A percentile compares a stretch with the other conserved stretches of the same genome.
These are phyloP conservation scores for Sinohyriopsis cumingii DNA, from an alignment of 2,888 invertebrate species.

Conservation along the genomic window DNA sequence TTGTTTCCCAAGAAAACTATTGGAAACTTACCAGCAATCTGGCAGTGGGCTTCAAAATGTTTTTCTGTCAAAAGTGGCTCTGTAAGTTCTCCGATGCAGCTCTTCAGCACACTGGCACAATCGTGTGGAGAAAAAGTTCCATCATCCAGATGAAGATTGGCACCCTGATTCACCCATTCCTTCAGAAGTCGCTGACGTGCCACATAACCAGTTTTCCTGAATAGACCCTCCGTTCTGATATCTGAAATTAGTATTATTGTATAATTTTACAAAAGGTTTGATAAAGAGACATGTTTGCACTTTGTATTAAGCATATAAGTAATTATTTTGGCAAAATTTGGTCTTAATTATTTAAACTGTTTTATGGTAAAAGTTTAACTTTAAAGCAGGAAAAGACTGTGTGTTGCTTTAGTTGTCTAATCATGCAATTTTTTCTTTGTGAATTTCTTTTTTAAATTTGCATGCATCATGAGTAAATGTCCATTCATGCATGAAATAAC, in stretches of 20 bases:
- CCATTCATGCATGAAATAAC: too few species aligned
- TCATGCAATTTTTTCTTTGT: background rate
- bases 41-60: slow-evolving; percentile 87
- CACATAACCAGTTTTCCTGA: slow-evolving; percentile 90
- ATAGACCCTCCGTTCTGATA: slow-evolving; percentile 90
- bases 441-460: too few species aligned
- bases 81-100: slow-evolving; percentile 87
- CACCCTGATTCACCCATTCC: slow-evolving; percentile 72
- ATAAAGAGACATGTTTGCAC: background rate
- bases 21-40: slow-evolving; percentile 75
- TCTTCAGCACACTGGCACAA: slow-evolving; percentile 92
- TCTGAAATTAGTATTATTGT: slow-evolving; percentile 75
- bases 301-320: background rate
- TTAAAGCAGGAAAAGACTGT: too few species aligned
- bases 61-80: slow-evolving; percentile 91
- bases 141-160: slow-evolving; percentile 81
- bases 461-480: too few species aligned
- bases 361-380: background rate
- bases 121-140: slow-evolving; percentile 89
- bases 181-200: slow-evolving; percentile 89
- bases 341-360: background rate
- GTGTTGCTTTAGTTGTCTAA: too few species aligned
- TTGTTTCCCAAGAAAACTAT: background rate
- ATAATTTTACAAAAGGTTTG: background rate
- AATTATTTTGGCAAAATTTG: background rate